Conservation (phyloP, 1,140 invertebrate genomes). For the Popillia japonica region DNA sequence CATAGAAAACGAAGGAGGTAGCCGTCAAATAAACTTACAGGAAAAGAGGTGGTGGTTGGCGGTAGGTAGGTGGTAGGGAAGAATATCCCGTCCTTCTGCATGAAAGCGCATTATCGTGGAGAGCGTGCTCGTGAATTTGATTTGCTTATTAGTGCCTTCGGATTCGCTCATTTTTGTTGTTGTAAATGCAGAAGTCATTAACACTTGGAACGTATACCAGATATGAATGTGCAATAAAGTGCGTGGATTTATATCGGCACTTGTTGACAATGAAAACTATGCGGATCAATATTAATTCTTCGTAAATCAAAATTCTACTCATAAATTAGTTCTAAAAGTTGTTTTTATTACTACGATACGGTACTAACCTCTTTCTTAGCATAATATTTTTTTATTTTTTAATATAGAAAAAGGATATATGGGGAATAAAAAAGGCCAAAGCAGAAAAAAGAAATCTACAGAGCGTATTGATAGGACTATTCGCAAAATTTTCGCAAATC, state of each 20-base stretch:
- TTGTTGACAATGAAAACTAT: conserved; percentile 10
- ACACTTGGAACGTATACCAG: not conserved
- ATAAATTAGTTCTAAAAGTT: too few relatives aligned
- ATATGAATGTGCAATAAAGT: conserved; percentile 1
- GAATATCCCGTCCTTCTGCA: conserved; percentile 16
- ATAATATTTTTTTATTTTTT: too few relatives aligned
- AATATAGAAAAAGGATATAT: too few relatives aligned
- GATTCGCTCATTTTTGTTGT: not conserved
- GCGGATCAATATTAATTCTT: not conserved
- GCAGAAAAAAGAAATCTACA: too few relatives aligned
- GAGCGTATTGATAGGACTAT: too few relatives aligned
- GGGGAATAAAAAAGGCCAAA: too few relatives aligned
- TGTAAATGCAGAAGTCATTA: conserved; percentile 29
- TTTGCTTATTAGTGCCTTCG: conserved; percentile 29
- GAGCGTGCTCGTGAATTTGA: conserved; percentile 25
- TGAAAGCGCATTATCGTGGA: conserved; percentile 23
- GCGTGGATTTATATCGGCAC: not conserved
- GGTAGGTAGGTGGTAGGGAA: not conserved
- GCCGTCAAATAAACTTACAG: conserved; percentile 8
- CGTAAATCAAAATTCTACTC: too few relatives aligned
- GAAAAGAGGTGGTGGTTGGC: not conserved
- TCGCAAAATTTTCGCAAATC: too few relatives aligned
- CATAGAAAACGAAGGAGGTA: conserved; percentile 1
- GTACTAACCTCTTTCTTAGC: too few relatives aligned
- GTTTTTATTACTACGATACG: too few relatives aligned